Base-by-base conservation (phyloP, 1,140 invertebrate genomes). In the Luehdorfia chinensis region DNA sequence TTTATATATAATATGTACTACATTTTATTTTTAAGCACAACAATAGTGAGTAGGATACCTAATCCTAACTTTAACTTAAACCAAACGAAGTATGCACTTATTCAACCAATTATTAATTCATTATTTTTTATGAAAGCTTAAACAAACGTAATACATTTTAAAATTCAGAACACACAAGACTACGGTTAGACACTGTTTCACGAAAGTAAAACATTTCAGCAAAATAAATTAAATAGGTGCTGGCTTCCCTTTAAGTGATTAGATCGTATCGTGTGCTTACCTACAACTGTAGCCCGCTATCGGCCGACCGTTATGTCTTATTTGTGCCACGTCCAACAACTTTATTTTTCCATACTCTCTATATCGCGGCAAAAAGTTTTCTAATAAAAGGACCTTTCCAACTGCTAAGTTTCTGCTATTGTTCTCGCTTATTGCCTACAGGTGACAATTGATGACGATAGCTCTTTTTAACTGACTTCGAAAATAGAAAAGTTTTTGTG, bases 381-480 rank as follows among this genome's bases (percentile, higher is more conserved):
- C 78, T 77, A 83, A 85, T 85, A 84, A 85, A 43, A 80, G 68
- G 69, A 59, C 68, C 60, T 59, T 69, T 58, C 62, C 63, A 57
- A 74, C 68, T 66, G 70, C 55, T 61, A 74, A 75, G 66, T 79
- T 81, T 63, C 23, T 70, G 56, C 44, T 50, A 56, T 70, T 69
- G 68, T 71, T 71, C 53, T 60, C 63, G 65, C 60, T 83, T 85
- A 85, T 83, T 83, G 67, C 68, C 63, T 75, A 74, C 67, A 70
- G 74, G 75, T 83, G 78, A 85, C 78, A 81, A 85, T 85, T 83
- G 76, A 83, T 84, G 71, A 57, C 52, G 55, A 77, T 80, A 66
- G 75, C 68, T 72, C 64, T 75, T 78, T 84, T 78, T 75, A 71
- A 79, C 66, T 73, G 65, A 76, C 75, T 78, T 80, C 51, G 50